Conservation (phyloP, 2,113 vertebrate species). For the Emydocephalus ijimae region DNA sequence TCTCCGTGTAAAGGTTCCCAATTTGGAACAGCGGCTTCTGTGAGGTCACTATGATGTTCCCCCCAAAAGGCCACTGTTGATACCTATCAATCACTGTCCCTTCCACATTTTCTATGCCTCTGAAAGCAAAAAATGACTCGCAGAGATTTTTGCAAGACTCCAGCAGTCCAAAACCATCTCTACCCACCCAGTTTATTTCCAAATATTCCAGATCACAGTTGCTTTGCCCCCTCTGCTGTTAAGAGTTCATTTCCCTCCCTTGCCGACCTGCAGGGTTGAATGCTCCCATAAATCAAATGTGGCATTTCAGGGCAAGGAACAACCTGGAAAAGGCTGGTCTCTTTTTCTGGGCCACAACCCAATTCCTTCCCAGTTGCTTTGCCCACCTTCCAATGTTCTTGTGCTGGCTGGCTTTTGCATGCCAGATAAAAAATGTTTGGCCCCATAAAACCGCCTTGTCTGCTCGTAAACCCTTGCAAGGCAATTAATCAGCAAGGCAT, state of each 20-base stretch:
- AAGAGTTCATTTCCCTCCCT: neutral
- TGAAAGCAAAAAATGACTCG: too few relatives aligned
- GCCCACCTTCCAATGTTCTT: neutral
- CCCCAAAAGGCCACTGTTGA: too few relatives aligned
- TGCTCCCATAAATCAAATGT: neutral
- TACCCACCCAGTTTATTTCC: neutral
- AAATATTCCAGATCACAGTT: neutral
- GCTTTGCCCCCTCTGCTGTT: neutral
- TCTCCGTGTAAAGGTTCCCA: too few relatives aligned
- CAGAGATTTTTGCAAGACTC: neutral
- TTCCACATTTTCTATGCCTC: too few relatives aligned
- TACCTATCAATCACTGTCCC: too few relatives aligned
- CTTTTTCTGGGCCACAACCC: neutral
- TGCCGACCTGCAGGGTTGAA: neutral
- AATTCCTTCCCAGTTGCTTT: neutral
- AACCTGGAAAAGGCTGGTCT: neutral
- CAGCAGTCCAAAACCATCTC: neutral
- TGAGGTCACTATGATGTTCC: too few relatives aligned
- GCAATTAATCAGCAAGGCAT: conserved; percentile 64
- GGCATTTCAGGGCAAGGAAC: neutral
- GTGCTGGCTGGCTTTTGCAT: neutral
- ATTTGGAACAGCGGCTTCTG: too few relatives aligned
- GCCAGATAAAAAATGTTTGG: conserved; percentile 10
- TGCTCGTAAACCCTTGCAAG: conserved; percentile 31
- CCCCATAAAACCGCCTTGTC: conserved; percentile 33